These are phyloP conservation scores for Pterostichus madidus DNA, from an alignment of 2,888 invertebrate genomes.

Conservation along the genomic window DNA sequence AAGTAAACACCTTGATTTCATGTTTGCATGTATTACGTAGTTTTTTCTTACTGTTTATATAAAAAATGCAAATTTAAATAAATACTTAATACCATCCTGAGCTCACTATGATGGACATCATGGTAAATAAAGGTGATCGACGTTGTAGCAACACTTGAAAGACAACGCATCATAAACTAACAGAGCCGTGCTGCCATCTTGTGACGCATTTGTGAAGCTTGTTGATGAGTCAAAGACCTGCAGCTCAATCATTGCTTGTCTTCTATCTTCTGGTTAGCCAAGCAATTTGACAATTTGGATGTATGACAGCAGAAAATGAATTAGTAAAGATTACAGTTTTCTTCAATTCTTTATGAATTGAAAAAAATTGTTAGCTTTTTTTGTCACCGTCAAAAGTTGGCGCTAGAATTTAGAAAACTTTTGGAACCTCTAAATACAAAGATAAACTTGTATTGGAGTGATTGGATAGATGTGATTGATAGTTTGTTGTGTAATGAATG, in stretches of 20 bases:
- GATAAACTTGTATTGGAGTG: too few species aligned
- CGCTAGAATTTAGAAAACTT: too few species aligned
- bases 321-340: background rate
- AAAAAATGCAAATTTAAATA: background rate
- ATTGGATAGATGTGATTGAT: too few species aligned
- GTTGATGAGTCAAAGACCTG: slow-evolving; percentile 64
- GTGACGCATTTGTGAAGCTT: slow-evolving; percentile 35
- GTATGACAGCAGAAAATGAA: background rate
- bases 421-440: too few species aligned
- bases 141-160: slow-evolving; percentile 49
- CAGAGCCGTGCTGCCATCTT: slow-evolving; percentile 44
- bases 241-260: slow-evolving; percentile 20
- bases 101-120: background rate
- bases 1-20: slow-evolving; percentile 5
- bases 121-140: slow-evolving; percentile 46
- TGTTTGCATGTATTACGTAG: background rate
- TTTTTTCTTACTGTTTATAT: background rate
- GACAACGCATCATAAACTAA: slow-evolving; percentile 38
- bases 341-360: background rate
- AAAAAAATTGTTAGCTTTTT: too few species aligned
- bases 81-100: background rate
- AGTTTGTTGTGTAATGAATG: too few species aligned
- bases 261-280: slow-evolving; percentile 3
- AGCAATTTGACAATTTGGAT: slow-evolving; percentile 12
- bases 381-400: too few species aligned